Evolutionary conservation across 2,113 vertebrate species (phyloP), one percentile per base, ranked within the genome.

Genomic region (Raja brachyura): DNA sequence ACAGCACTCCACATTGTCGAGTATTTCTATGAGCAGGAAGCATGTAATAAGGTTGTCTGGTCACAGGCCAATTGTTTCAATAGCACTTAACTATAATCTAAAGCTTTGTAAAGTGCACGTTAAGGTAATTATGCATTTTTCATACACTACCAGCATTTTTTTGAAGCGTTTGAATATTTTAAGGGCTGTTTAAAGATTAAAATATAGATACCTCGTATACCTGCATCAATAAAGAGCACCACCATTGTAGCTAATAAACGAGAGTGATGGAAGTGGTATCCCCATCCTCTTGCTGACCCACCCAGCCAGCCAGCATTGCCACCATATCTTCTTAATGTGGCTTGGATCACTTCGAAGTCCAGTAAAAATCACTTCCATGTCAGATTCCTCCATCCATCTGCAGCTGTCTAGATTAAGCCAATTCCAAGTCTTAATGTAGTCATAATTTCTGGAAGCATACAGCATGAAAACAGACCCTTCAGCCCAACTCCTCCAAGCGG

Each of bases 1-100:
- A 73, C 90, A 73, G 18, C 66, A 70, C 86, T 90, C 63, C 33
- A 70, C 90, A 92, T 25, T 73, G 90, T 28, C 54, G 90, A 73
- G 90, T 92, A 39, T 54, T 92, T 48, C 90, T 22, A 73, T 48
- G 48, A 73, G 10, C 63, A 92, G 9, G 63, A 54, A 74, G 31
- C 59, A 90, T 48, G n/a, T 70, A 90, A 70, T 70, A 22, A 31
- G 16, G 9, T 25, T 90, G 88, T 90, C 8, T 39, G 63, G 31
- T 28, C 66, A 74, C 33, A 54, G 68, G 90, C 33, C 39, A 92
- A 92, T 25, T n/a, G 1, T n/a, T 68, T 90, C 16, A 22, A 70
- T 70, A 68, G 61, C 86, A 70, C n/a, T 39, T 90, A 59, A 10
- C 81, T 28, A 56, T 10, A 90, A 14, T 11, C 31, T 73, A 28